These are phyloP conservation scores for Ornithoptera priamus DNA, from an alignment of 2,888 invertebrate genomes.

Conservation along the genomic window DNA sequence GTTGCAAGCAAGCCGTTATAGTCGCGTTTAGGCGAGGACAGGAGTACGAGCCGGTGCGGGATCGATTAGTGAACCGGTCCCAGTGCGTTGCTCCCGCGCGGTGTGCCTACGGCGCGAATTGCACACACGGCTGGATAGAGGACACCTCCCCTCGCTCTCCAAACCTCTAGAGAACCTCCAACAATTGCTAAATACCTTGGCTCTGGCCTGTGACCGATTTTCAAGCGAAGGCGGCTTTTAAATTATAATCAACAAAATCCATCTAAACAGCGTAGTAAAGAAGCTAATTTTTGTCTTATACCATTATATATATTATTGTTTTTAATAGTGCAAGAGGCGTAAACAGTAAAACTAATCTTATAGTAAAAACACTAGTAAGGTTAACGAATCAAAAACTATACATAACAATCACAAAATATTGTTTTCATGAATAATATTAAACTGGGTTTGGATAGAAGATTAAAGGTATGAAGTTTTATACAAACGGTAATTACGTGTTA, in stretches of 20 bases:
- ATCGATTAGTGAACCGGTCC: constrained; percentile 78
- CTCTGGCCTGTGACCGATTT: constrained; percentile 14
- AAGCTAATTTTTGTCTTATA: neutral
- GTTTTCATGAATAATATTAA: too few relatives aligned
- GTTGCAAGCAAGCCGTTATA: constrained; percentile 69
- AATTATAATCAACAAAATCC: neutral
- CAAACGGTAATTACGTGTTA: neutral
- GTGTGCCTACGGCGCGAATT: constrained; percentile 59
- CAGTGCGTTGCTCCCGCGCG: constrained; percentile 68
- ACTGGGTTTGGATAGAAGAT: neutral
- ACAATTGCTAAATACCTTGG: constrained; percentile 33
- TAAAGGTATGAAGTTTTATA: neutral
- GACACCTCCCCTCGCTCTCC: constrained; percentile 34
- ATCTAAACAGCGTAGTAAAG: neutral
- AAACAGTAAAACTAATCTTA: too few relatives aligned
- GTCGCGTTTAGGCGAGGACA: constrained; percentile 70
- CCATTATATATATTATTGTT: neutral
- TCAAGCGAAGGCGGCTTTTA: neutral
- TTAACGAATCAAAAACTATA: too few relatives aligned
- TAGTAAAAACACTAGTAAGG: too few relatives aligned
- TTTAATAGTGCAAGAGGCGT: too few relatives aligned
- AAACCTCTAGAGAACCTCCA: constrained; percentile 24
- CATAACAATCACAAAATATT: too few relatives aligned
- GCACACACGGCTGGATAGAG: constrained; percentile 55
- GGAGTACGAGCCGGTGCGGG: constrained; percentile 68